Evolutionary conservation across 1,140 invertebrate genomes (phyloP).

Genomic region (Rhopalosiphum padi): DNA sequence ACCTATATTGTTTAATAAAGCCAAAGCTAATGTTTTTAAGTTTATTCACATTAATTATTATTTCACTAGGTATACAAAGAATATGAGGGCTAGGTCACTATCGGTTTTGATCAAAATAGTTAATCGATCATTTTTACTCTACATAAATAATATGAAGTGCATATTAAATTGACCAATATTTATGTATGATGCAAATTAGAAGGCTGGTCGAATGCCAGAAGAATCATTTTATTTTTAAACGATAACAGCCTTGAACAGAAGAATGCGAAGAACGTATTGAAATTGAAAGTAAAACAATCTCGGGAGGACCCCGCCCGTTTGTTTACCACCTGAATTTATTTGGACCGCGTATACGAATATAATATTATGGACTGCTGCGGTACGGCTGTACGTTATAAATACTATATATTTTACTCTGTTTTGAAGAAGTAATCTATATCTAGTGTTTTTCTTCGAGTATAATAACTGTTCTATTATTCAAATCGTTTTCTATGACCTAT

Average conservation of each 20-base stretch:
- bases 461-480: constrained; percentile 26
- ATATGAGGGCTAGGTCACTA: background rate
- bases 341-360: background rate
- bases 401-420: background rate
- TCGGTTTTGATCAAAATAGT: background rate
- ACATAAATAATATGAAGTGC: background rate
- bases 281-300: constrained; percentile 50
- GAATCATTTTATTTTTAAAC: constrained; percentile 33
- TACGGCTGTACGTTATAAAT: background rate
- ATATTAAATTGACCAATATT: background rate
- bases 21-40: background rate
- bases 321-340: background rate
- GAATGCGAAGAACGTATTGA: constrained; percentile 49
- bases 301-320: constrained; percentile 12
- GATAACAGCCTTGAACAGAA: constrained; percentile 53
- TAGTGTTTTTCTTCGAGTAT: background rate
- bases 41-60: background rate
- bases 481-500: constrained; percentile 30
- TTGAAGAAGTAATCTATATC: background rate
- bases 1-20: background rate
- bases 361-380: background rate
- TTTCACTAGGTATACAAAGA: background rate
- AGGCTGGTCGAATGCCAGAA: constrained; percentile 19
- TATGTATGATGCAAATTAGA: constrained; percentile 24
- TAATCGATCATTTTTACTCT: background rate